Percentiles rank a stretch among this genome's conserved stretches.
These are phyloP conservation scores for Carassius carassius DNA, from an alignment of 2,113 vertebrate species.

Conservation along the genomic window DNA sequence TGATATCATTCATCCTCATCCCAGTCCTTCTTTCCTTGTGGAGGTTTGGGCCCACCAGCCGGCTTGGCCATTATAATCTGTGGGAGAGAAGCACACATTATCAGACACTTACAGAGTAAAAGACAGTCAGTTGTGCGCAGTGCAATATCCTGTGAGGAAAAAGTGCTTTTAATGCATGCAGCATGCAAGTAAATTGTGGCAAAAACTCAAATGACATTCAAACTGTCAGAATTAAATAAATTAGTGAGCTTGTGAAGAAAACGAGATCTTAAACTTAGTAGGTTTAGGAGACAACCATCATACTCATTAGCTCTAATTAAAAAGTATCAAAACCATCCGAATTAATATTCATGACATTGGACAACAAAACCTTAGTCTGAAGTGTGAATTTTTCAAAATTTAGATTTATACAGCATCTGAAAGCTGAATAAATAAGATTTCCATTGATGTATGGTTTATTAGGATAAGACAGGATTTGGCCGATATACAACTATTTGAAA, in stretches of 20 bases:
- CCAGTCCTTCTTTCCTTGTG: slow-evolving; percentile 91
- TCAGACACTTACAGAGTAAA: neutral
- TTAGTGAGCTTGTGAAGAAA: neutral
- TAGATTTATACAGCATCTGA: too few species aligned
- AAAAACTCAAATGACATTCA: slow-evolving; percentile 10
- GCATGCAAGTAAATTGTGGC: slow-evolving; percentile 66
- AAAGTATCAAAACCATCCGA: neutral
- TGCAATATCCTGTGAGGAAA: neutral
- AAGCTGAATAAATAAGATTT: too few species aligned
- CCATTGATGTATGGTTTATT: too few species aligned
- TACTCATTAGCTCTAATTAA: neutral
- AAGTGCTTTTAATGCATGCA: slow-evolving; percentile 62
- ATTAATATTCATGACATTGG: too few species aligned
- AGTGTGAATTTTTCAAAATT: too few species aligned
- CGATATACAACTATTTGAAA: too few species aligned
- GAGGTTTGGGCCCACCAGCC: slow-evolving; percentile 93
- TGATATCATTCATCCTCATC: slow-evolving; percentile 90
- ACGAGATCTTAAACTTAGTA: neutral
- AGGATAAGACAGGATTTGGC: too few species aligned
- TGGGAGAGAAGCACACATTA: neutral
- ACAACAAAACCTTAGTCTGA: too few species aligned
- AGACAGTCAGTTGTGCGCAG: neutral
- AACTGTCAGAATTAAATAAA: neutral
- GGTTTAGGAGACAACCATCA: neutral
- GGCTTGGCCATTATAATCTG: slow-evolving; percentile 99